Base-by-base conservation (phyloP, 2,888 invertebrate species). In the Rhorus exstirpatorius region DNA sequence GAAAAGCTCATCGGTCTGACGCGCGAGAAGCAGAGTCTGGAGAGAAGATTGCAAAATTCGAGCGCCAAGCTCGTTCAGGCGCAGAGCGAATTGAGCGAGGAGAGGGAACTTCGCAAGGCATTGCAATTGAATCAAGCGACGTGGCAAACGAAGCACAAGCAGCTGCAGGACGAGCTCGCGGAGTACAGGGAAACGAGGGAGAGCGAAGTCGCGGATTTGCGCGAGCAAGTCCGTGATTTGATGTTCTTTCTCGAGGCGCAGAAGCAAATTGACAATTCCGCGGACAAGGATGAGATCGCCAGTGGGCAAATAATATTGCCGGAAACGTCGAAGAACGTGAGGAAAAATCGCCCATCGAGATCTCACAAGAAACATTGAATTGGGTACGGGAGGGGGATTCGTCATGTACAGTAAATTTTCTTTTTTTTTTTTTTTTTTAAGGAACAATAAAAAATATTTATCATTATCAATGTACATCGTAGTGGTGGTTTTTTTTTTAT, bases 231-330 rank as follows among this genome's bases (percentile, higher is more conserved):
- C 7, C 95, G 97, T 41, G 99, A 99, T 94, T 95, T 99, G 63
- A 98, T 99, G 98, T 98, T 99, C 94, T 99, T 97, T 92, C 95
- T 99, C 88, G 98, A 99, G 86, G 99, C 98, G 0, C 97, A 97
- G 91, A 94, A 95, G 58, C 94, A 95, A 87, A 95, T 95, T 67
- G 94, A 94, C 84, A 94, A 94, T 85, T 94, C 95, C 1, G 93
- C 93, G 3, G 90, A 94, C 49, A 93, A 93, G 79, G 94, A 95
- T 24, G 95, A 95, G 83, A 94, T 95, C 68, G 94, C 94, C 1
- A 94, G 94, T 7, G 96, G 96, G 14, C 94, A 94, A 51, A 95
- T 96, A 51, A 94, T 96, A 24, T 93, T 93, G 3, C 93, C 93
- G 82, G 90, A 93, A 72, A 82, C 88, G 1, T 85, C 86, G 31